These are phyloP conservation scores for Chamaetylas fuelleborni DNA, from an alignment of 2,113 vertebrate species.

Conservation along the genomic window DNA sequence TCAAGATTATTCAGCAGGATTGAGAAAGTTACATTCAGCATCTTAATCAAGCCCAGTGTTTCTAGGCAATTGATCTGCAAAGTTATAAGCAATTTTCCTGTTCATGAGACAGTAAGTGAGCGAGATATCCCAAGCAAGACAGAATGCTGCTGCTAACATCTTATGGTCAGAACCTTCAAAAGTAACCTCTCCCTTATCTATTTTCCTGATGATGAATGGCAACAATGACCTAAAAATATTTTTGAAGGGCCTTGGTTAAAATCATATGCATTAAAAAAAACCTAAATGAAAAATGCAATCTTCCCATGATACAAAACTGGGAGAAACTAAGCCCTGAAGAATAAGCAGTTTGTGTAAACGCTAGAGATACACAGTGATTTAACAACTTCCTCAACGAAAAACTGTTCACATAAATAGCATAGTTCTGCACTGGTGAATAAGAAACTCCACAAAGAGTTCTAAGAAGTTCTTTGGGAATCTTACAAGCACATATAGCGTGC, in stretches of 20 bases:
- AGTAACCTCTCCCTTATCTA: not conserved
- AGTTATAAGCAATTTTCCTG: not conserved
- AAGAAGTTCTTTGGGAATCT: not conserved
- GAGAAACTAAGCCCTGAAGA: not conserved
- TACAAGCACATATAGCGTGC: not conserved
- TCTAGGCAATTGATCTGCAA: not conserved
- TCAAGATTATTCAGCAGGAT: not conserved
- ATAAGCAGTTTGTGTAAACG: not conserved
- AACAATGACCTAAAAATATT: not conserved
- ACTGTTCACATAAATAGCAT: not conserved
- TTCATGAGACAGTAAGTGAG: not conserved
- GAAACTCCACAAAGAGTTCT: not conserved
- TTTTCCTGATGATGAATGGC: not conserved
- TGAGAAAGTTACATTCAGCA: not conserved
- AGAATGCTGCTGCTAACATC: not conserved
- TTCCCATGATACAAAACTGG: not conserved
- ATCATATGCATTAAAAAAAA: not conserved
- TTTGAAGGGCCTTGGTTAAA: not conserved
- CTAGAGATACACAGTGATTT: not conserved
- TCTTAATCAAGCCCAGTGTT: not conserved
- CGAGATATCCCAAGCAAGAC: not conserved
- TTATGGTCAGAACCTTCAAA: not conserved
- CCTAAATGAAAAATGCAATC: not conserved
- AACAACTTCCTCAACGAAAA: not conserved
- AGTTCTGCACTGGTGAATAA: not conserved